These are phyloP conservation scores for Podocnemis expansa DNA, from an alignment of 2,113 vertebrate genomes.

Conservation along the genomic window DNA sequence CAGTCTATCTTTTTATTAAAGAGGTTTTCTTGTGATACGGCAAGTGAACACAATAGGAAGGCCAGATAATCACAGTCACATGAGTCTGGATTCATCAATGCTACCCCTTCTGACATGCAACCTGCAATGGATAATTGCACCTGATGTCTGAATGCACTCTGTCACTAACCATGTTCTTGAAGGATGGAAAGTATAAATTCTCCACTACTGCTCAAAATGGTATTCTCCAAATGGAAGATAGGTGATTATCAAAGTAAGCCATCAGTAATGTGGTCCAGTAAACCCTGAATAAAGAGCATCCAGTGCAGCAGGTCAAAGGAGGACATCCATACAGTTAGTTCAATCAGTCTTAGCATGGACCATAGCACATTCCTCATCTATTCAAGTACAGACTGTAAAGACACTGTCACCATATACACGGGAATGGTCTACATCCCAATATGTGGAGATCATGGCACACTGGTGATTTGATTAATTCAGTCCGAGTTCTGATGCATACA, in stretches of 20 bases:
- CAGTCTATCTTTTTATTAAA: neutral
- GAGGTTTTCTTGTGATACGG: neutral
- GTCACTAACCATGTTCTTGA: neutral
- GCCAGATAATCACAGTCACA: neutral
- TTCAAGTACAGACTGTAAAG: neutral
- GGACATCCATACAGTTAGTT: neutral
- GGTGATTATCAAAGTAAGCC: neutral
- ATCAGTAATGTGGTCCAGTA: neutral
- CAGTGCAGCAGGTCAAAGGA: neutral
- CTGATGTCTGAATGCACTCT: neutral
- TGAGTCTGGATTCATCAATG: neutral
- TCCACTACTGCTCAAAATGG: neutral
- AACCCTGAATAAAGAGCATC: neutral
- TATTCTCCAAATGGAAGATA: neutral
- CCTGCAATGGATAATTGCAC: neutral
- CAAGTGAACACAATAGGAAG: neutral
- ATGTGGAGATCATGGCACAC: conserved; percentile 13
- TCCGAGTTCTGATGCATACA: conserved; percentile 23
- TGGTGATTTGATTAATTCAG: neutral
- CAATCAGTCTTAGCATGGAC: neutral
- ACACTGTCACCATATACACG: neutral
- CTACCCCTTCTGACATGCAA: neutral
- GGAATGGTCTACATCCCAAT: conserved; percentile 2
- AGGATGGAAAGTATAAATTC: neutral
- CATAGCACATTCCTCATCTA: neutral